These are phyloP conservation scores for Acrocephalus kingi DNA, from an alignment of 2,113 vertebrate genomes.

Conservation along the genomic window DNA sequence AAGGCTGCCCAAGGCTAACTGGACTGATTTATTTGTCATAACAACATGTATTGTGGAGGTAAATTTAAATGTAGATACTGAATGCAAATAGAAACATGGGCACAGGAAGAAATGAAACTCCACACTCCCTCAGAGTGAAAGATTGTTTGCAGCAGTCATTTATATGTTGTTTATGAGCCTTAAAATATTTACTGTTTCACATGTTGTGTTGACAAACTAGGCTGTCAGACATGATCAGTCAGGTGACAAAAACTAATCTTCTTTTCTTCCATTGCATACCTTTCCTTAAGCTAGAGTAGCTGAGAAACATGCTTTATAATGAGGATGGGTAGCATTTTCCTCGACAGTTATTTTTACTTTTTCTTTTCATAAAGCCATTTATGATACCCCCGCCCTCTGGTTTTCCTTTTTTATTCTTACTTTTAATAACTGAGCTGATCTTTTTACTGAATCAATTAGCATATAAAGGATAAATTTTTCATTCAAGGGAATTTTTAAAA, in stretches of 20 bases:
- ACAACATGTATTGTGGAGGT: not conserved
- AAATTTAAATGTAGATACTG: not conserved
- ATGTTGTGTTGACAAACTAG: not conserved
- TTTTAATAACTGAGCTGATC: not conserved
- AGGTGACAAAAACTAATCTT: slow-evolving; percentile 7
- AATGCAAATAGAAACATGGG: not conserved
- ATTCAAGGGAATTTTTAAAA: slow-evolving; percentile 37
- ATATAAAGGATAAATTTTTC: slow-evolving; percentile 44
- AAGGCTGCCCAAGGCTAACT: not conserved
- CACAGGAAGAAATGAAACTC: not conserved
- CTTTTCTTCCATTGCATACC: not conserved
- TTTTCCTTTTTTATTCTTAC: slow-evolving; percentile 1
- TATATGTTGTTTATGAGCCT: not conserved
- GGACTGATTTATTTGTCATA: not conserved
- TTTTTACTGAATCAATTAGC: slow-evolving; percentile 53
- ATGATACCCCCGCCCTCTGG: not conserved
- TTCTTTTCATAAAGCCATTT: not conserved
- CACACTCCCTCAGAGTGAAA: not conserved
- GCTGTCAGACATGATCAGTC: slow-evolving; percentile 11
- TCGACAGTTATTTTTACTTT: not conserved
- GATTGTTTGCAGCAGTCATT: not conserved
- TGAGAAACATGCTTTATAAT: not conserved
- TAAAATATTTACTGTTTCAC: slow-evolving; percentile 40
- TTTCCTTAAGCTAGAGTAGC: not conserved
- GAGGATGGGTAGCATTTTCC: not conserved